Evolutionary conservation across 2,888 invertebrate species (phyloP).

Genomic region (Dusona sp.): DNA sequence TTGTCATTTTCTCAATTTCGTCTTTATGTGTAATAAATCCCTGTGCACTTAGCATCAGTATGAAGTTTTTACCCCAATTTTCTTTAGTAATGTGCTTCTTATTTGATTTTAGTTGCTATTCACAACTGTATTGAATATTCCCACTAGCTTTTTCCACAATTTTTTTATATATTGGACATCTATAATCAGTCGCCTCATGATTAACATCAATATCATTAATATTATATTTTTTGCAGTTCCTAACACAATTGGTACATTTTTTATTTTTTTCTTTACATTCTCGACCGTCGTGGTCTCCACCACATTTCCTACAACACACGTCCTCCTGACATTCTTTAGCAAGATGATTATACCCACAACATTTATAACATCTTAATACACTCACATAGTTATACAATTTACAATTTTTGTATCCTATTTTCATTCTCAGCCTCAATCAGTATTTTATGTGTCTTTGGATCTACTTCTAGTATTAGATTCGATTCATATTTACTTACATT

Average conservation of each 20-base stretch:
- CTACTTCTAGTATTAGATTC: not conserved
- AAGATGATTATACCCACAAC: not conserved
- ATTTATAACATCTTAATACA: conserved; percentile 7
- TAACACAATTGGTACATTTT: not conserved
- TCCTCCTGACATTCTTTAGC: conserved; percentile 3
- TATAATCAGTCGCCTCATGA: not conserved
- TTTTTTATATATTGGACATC: not conserved
- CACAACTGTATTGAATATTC: not conserved
- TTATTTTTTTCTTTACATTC: not conserved
- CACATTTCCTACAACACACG: not conserved
- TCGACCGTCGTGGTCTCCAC: not conserved
- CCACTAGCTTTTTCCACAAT: conserved; percentile 1
- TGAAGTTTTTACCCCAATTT: not conserved
- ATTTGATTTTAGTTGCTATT: not conserved
- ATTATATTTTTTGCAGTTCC: not conserved
- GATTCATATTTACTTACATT: not conserved
- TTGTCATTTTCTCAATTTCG: not conserved
- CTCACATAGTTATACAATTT: conserved; percentile 1
- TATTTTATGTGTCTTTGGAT: not conserved
- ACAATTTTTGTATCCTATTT: not conserved
- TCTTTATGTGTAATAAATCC: not conserved
- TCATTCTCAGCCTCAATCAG: not conserved
- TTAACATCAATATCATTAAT: not conserved
- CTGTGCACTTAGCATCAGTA: not conserved
- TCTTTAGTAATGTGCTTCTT: not conserved